phyloP scores from a whole-genome alignment of 2,113 vertebrate species.

The Xiphophorus couchianus region DNA sequence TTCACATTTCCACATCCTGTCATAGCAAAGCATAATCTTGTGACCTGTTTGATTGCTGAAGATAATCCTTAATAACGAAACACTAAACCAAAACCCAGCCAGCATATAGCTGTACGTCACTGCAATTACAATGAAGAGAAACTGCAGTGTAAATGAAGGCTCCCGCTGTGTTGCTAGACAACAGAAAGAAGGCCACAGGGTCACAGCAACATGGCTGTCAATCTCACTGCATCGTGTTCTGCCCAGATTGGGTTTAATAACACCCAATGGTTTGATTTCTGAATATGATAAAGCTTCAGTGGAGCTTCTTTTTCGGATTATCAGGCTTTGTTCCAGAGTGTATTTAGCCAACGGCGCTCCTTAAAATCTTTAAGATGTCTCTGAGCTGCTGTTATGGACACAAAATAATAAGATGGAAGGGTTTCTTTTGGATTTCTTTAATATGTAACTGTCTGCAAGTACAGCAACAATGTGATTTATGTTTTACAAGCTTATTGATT shows the following conservation, averaged over 20 bases:
- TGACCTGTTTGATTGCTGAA: constrained; percentile 23
- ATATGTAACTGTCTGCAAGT: neutral
- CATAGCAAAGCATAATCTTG: neutral
- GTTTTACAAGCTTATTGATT: neutral
- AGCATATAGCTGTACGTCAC: constrained; percentile 1
- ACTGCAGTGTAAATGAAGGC: constrained; percentile 35
- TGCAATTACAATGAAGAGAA: constrained; percentile 41
- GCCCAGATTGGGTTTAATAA: constrained; percentile 68
- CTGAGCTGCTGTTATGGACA: constrained; percentile 42
- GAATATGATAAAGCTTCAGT: constrained; percentile 54
- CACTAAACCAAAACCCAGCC: constrained; percentile 7
- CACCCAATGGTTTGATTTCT: constrained; percentile 63
- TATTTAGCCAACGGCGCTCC: constrained; percentile 54
- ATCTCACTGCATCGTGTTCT: constrained; percentile 67
- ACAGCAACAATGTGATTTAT: neutral
- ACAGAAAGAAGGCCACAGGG: constrained; percentile 60
- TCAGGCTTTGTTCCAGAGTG: constrained; percentile 68
- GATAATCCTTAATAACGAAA: constrained; percentile 31
- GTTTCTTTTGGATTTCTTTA: neutral
- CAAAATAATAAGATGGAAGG: constrained; percentile 1
- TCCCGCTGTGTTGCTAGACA: constrained; percentile 48
- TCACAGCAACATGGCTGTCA: constrained; percentile 73
- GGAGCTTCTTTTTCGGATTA: constrained; percentile 77
- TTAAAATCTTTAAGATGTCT: constrained; percentile 58
- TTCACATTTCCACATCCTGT: neutral